Evolutionary conservation across 2,113 vertebrate genomes (phyloP).

Genomic region (Neodontobutis hainanensis): DNA sequence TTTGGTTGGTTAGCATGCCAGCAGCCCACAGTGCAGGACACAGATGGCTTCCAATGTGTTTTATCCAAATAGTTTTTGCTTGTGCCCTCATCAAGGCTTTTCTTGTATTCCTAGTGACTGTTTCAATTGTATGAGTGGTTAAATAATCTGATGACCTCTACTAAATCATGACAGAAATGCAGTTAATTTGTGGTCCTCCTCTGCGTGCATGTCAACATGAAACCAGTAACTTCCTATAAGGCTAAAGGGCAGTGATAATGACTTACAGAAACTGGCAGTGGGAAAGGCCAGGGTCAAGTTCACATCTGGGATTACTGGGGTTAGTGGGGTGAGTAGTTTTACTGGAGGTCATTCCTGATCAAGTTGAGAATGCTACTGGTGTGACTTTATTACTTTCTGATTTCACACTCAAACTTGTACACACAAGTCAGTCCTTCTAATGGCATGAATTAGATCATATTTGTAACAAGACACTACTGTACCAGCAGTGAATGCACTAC

Average conservation of each 20-base stretch:
- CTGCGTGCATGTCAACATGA: constrained; percentile 35
- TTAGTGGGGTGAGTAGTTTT: constrained; percentile 46
- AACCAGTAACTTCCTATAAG: constrained; percentile 46
- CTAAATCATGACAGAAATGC: constrained; percentile 44
- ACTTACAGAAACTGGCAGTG: constrained; percentile 55
- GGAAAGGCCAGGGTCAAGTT: constrained; percentile 65
- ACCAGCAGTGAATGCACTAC: neutral
- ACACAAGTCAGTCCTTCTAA: constrained; percentile 5
- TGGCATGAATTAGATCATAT: constrained; percentile 7
- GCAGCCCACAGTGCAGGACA: constrained; percentile 17
- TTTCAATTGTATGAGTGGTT: too few relatives aligned
- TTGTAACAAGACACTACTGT: neutral
- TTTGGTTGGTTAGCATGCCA: constrained; percentile 44
- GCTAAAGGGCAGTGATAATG: constrained; percentile 61
- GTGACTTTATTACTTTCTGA: constrained; percentile 39
- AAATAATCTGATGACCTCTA: neutral
- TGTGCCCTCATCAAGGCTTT: constrained; percentile 16
- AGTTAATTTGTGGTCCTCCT: constrained; percentile 21
- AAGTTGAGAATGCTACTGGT: constrained; percentile 58
- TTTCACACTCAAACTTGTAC: constrained; percentile 16
- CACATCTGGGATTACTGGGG: constrained; percentile 63
- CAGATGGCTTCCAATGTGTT: constrained; percentile 28
- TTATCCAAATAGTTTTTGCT: neutral
- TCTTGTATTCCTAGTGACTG: too few relatives aligned
- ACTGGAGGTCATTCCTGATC: constrained; percentile 56